Evolutionary conservation across 2,113 vertebrate genomes (phyloP).

Genomic region (Eurypyga helias): DNA sequence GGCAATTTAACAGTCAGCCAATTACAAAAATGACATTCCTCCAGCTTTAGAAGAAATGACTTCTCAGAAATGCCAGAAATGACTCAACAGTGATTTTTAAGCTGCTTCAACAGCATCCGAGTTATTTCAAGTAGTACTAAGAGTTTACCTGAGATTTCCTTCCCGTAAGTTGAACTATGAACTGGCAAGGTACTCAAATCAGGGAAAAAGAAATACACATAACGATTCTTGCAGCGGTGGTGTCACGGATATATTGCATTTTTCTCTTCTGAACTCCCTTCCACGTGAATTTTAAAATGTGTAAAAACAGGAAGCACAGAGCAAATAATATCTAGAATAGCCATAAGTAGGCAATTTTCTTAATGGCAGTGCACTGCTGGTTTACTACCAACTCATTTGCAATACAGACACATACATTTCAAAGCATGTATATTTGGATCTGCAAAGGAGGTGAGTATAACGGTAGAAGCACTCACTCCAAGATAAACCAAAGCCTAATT

Average conservation of each 20-base stretch:
- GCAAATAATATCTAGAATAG: background rate
- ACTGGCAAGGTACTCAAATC: background rate
- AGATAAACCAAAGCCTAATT: slow-evolving; percentile 51
- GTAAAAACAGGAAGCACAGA: background rate
- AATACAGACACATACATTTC: background rate
- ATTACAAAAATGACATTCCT: background rate
- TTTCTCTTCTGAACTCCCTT: background rate
- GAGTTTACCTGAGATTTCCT: background rate
- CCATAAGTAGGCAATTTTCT: background rate
- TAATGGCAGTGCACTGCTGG: background rate
- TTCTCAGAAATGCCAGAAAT: background rate
- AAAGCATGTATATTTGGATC: background rate
- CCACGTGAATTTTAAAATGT: background rate
- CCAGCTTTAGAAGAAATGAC: background rate
- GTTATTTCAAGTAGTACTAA: background rate
- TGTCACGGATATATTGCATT: background rate
- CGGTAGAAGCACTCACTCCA: background rate
- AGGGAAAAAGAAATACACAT: background rate
- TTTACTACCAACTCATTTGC: background rate
- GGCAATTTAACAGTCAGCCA: background rate
- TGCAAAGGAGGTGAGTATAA: background rate
- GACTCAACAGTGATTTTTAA: background rate
- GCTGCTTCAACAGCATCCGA: background rate
- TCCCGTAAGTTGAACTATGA: background rate
- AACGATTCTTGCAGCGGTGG: background rate